These are phyloP conservation scores for Nymphalis polychloros DNA, from an alignment of 2,888 invertebrate species.

Conservation along the genomic window DNA sequence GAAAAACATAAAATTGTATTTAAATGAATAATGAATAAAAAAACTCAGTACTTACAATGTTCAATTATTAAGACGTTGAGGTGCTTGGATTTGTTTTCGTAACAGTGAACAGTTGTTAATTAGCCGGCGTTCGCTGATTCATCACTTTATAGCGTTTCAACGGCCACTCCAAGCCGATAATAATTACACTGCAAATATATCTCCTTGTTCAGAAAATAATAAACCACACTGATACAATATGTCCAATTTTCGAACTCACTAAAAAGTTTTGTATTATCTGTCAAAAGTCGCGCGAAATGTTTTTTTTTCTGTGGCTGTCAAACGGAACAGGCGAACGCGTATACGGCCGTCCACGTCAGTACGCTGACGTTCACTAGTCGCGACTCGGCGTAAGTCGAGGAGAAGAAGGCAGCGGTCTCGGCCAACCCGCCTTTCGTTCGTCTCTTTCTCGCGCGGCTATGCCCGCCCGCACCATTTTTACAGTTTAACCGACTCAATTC, in stretches of 20 bases:
- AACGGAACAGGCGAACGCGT: slow-evolving; percentile 57
- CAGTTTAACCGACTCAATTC: slow-evolving; percentile 81
- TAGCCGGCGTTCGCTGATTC: slow-evolving; percentile 80
- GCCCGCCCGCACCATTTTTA: slow-evolving; percentile 79
- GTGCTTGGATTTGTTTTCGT: slow-evolving; percentile 74
- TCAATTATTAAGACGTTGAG: slow-evolving; percentile 56
- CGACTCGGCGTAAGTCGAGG: slow-evolving; percentile 78
- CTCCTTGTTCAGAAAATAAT: slow-evolving; percentile 48
- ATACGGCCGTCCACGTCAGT: slow-evolving; percentile 76
- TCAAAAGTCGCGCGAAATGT: slow-evolving; percentile 76
- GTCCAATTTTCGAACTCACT: slow-evolving; percentile 61
- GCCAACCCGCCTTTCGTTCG: slow-evolving; percentile 79
- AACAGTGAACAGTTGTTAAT: slow-evolving; percentile 72
- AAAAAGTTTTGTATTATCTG: slow-evolving; percentile 66
- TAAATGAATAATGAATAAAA: neutral
- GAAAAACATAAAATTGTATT: neutral
- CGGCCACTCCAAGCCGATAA: slow-evolving; percentile 68
- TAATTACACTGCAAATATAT: slow-evolving; percentile 66
- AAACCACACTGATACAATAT: slow-evolving; percentile 52
- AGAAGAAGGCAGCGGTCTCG: slow-evolving; percentile 81
- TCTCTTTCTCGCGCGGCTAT: slow-evolving; percentile 77
- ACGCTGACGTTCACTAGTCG: slow-evolving; percentile 78
- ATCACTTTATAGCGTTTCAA: slow-evolving; percentile 79
- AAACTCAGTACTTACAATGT: slow-evolving; percentile 66
- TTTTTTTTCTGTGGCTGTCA: slow-evolving; percentile 69